These are phyloP conservation scores for Mastacembelus armatus DNA, from an alignment of 2,797 vertebrate species.

Conservation along the genomic window DNA sequence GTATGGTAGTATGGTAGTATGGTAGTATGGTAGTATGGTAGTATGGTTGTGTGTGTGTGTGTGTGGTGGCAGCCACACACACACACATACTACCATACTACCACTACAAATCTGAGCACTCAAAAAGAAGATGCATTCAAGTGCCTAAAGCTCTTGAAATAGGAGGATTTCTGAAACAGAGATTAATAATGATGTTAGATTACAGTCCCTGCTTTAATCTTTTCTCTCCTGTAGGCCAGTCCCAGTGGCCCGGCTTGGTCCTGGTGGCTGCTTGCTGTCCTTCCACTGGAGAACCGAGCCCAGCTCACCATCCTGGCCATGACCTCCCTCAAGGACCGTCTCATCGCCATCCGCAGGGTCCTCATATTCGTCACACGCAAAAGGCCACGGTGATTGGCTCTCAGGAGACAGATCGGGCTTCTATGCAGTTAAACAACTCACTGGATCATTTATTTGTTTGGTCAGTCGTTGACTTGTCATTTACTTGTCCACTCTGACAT, in stretches of 20 bases:
- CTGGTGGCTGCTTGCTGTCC: conserved; percentile 93
- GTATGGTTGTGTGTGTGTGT: no score
- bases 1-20: no score
- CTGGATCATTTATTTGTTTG: background rate
- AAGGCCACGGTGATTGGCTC: conserved; percentile 84
- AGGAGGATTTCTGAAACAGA: no score
- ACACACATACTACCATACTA: no score
- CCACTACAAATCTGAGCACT: no score
- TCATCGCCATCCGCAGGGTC: conserved; percentile 89
- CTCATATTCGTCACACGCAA: conserved; percentile 92
- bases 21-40: no score
- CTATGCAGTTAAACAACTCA: conserved; percentile 50
- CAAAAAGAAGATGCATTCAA: no score
- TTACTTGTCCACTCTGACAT: background rate
- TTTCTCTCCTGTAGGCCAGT: conserved; percentile 81
- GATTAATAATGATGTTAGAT: no score
- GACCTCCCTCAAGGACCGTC: conserved; percentile 91
- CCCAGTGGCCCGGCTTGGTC: conserved; percentile 92
- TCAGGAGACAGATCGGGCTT: background rate
- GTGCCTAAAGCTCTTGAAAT: no score
- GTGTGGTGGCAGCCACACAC: no score
- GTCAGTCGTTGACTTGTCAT: background rate
- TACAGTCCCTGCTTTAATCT: no score
- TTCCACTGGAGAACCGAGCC: conserved; percentile 91
- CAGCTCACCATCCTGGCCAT: conserved; percentile 93